Conservation (phyloP, 2,113 vertebrate genomes). For the Anarhynchus alexandrinus region DNA sequence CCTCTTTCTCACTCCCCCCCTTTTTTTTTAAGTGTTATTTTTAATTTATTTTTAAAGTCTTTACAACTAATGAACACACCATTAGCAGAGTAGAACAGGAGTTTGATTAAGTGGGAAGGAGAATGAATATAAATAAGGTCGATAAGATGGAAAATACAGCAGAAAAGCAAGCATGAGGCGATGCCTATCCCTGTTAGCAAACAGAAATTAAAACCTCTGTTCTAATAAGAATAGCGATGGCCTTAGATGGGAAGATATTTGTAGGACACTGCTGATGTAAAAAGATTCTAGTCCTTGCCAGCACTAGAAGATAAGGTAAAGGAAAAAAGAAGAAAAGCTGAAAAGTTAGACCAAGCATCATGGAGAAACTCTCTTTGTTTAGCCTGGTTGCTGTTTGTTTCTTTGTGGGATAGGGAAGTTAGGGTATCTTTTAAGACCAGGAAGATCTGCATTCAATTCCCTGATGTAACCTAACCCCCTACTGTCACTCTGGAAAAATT, state of each 20-base stretch:
- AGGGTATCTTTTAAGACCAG: not conserved
- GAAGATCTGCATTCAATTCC: not conserved
- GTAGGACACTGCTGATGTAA: not conserved
- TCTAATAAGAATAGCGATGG: not conserved
- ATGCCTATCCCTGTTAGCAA: not conserved
- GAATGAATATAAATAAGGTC: not conserved
- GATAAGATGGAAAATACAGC: not conserved
- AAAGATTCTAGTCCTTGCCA: not conserved
- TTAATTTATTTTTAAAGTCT: not conserved
- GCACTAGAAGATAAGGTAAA: not conserved
- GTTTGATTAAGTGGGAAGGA: not conserved
- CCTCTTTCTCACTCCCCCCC: not conserved
- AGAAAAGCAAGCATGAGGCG: not conserved
- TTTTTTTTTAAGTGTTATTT: not conserved
- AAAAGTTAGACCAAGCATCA: not conserved
- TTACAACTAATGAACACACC: not conserved
- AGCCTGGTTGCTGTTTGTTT: not conserved
- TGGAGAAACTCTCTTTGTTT: not conserved
- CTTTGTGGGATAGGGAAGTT: not conserved
- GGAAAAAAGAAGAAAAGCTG: not conserved
- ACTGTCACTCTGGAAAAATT: not conserved
- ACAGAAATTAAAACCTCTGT: not conserved
- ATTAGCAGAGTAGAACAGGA: not conserved
- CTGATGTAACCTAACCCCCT: not conserved
- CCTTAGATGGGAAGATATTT: not conserved